Base-by-base conservation (phyloP, 37 sponge, comb jelly and placozoan genomes). In the Hexactinellida sp. region DNA sequence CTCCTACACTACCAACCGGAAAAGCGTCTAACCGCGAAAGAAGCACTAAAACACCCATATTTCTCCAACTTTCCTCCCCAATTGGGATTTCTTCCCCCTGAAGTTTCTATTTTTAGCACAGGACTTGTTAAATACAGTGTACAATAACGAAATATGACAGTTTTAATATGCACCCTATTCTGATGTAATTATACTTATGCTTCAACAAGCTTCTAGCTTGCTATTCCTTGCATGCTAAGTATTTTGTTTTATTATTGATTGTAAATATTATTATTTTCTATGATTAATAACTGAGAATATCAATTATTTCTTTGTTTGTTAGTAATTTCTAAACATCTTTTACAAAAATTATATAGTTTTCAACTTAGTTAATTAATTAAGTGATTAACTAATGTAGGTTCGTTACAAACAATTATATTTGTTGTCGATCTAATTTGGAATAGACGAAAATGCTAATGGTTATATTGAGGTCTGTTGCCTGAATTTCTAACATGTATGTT, bases 101-200 rank as follows among this genome's bases (percentile, higher is more conserved):
- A 63, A 63, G 76, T 63, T 25, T 63, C 76, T n/a, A 63, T 63
- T 25, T 63, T 63, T 63, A 63, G 76, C 76, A 25, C 76, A 25
- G 76, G 76, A 28, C 76, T 63, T 63, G 76, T 63, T 7, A 63
- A 63, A 63, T 63, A 63, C 30, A 3, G 25, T 23, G 25, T 23
- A 63, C 3, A 63, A 23, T 63, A 63, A 23, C 76, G 76, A 63
- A 63, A 47, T 47, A 19, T 47, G 16, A 47, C 52, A 47, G 16
- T 47, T 47, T 47, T 47, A 47, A 47, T 16, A 47, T 16, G 52
- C 52, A 47, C 52, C 16, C 16, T 47, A 16, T 47, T 19, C 16
- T 47, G 76, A 63, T 10, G 76, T n/a, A 63, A 7, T 63, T 63
- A 16, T 63, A 63, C 21, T 32, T 23, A n/a, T 63, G 30, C 76